Evolutionary conservation across 2,888 invertebrate species (phyloP).

Genomic region (Micropterix aruncella): DNA sequence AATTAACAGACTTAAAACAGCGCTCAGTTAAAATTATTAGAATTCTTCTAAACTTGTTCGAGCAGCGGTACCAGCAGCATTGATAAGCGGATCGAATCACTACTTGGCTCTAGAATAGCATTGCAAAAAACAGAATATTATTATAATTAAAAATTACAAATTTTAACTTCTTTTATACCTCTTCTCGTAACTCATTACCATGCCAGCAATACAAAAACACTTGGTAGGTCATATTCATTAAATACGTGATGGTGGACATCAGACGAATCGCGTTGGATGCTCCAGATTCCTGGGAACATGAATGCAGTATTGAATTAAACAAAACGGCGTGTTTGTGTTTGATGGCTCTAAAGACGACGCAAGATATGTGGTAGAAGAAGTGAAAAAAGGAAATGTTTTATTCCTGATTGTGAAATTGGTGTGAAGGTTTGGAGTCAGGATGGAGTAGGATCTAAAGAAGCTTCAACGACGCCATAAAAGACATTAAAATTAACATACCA

Average conservation of each 20-base stretch:
- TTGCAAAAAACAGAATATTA: slow-evolving; percentile 1
- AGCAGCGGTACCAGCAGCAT: slow-evolving; percentile 30
- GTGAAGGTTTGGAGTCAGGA: not conserved
- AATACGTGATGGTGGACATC: slow-evolving; percentile 23
- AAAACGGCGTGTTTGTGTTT: too few species aligned
- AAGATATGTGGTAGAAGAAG: too few species aligned
- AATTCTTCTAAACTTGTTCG: slow-evolving; percentile 22
- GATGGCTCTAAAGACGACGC: too few species aligned
- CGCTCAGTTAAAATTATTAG: slow-evolving; percentile 28
- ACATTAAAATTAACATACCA: not conserved
- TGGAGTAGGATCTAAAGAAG: not conserved
- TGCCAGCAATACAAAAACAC: slow-evolving; percentile 34
- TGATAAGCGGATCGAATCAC: slow-evolving; percentile 30
- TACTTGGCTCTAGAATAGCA: slow-evolving; percentile 21
- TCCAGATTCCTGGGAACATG: slow-evolving; percentile 12
- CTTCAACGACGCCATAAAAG: not conserved
- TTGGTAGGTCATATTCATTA: slow-evolving; percentile 24
- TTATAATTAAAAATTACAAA: too few species aligned
- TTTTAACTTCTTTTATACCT: too few species aligned
- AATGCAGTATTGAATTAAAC: slow-evolving; percentile 7
- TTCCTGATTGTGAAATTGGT: too few species aligned
- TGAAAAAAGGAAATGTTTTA: too few species aligned
- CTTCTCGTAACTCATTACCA: slow-evolving; percentile 29
- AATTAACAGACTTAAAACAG: slow-evolving; percentile 18
- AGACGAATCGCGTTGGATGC: slow-evolving; percentile 22